Percentiles rank a stretch among this genome's conserved stretches.
These are phyloP conservation scores for Psittacus erithacus DNA, from an alignment of 2,113 vertebrate genomes.

Conservation along the genomic window DNA sequence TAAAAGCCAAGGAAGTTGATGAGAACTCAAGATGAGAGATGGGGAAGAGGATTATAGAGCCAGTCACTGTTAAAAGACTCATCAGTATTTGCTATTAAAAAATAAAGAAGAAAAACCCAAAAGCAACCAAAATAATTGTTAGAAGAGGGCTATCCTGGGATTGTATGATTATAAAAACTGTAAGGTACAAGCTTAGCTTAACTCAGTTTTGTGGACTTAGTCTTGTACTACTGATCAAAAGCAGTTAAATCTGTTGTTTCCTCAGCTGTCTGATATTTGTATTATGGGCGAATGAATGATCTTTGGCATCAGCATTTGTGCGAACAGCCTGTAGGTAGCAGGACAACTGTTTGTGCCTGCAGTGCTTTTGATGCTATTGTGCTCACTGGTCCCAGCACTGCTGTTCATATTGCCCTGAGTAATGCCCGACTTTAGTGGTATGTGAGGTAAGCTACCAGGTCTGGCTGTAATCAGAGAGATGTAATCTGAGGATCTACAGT, in stretches of 20 bases:
- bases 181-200: not conserved
- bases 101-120: not conserved
- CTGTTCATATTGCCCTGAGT: not conserved
- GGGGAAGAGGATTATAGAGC: not conserved
- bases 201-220: not conserved
- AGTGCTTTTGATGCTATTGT: not conserved
- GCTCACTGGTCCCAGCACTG: fast-evolving
- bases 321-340: fast-evolving
- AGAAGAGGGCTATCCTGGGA: not conserved
- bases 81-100: not conserved
- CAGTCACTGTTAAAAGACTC: not conserved
- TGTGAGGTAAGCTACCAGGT: not conserved
- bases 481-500: not conserved
- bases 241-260: not conserved
- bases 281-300: not conserved
- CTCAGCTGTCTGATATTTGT: not conserved
- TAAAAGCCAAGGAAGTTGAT: not conserved
- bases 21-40: not conserved
- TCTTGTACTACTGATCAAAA: not conserved
- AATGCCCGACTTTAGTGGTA: not conserved
- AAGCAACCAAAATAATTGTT: not conserved
- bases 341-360: not conserved
- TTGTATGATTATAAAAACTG: not conserved
- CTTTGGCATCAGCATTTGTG: not conserved
- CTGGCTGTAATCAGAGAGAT: not conserved